phyloP scores from a whole-genome alignment of 37 sponge, comb jelly and placozoan genomes.

The Petrosia ficiformis region DNA sequence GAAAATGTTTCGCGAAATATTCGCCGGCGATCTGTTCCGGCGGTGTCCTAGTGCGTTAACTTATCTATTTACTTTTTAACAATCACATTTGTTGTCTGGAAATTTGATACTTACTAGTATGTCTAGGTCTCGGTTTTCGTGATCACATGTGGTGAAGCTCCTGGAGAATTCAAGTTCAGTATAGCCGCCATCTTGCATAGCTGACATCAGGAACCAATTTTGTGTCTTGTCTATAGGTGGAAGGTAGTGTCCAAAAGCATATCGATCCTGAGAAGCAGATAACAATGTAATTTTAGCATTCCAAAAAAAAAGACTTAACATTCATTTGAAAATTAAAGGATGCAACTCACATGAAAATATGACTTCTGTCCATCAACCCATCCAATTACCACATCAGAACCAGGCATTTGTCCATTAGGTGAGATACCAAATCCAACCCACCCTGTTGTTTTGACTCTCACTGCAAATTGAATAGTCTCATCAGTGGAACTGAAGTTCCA shows the following conservation, averaged over 20 bases:
- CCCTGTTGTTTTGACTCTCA: conserved; percentile 54
- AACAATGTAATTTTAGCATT: neutral
- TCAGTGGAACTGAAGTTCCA: conserved; percentile 38
- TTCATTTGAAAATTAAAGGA: too few species aligned
- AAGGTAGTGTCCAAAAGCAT: conserved; percentile 5
- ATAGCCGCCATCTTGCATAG: conserved; percentile 53
- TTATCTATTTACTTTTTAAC: too few species aligned
- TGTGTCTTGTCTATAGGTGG: conserved; percentile 44
- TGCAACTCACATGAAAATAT: neutral
- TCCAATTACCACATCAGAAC: conserved; percentile 64
- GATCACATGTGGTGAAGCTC: conserved; percentile 51
- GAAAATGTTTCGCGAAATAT: too few species aligned
- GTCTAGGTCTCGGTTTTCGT: conserved; percentile 19
- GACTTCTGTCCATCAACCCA: conserved; percentile 35
- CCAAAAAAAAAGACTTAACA: too few species aligned
- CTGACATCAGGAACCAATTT: conserved; percentile 38
- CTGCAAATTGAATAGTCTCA: conserved; percentile 44
- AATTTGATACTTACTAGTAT: conserved; percentile 21
- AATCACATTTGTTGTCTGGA: too few species aligned
- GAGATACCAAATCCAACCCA: conserved; percentile 74
- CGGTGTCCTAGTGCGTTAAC: too few species aligned
- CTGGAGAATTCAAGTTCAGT: conserved; percentile 61
- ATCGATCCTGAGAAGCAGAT: conserved; percentile 41
- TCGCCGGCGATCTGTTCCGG: too few species aligned
- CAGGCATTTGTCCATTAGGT: conserved; percentile 64